Evolutionary conservation across 2,113 vertebrate genomes (phyloP).

Genomic region (Nicator chloris): DNA sequence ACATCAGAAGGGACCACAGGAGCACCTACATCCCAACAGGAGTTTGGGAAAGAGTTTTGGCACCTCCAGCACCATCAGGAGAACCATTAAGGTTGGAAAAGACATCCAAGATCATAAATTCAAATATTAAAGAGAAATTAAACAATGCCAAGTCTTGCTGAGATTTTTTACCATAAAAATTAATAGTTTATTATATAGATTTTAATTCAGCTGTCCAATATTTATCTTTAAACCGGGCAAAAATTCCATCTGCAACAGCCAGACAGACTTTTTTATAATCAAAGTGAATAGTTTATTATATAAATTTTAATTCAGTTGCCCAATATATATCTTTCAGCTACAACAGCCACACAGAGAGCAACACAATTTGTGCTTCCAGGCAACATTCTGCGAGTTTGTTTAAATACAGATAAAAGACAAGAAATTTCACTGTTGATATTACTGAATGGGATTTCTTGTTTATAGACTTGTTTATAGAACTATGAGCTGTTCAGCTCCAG

Average conservation of each 20-base stretch:
- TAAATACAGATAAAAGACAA: background rate
- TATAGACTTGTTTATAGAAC: background rate
- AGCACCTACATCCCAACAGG: background rate
- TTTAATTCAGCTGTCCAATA: background rate
- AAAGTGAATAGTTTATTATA: background rate
- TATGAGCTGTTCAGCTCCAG: background rate
- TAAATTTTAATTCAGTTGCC: background rate
- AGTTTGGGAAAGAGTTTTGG: background rate
- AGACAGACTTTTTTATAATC: background rate
- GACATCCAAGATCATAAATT: background rate
- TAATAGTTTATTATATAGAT: rapidly evolving
- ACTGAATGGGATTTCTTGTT: background rate
- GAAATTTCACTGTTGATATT: background rate
- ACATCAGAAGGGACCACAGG: background rate
- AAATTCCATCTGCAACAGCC: background rate
- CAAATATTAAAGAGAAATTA: background rate
- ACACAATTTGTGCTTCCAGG: background rate
- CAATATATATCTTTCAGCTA: background rate
- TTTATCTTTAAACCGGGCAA: background rate
- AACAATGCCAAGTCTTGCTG: background rate
- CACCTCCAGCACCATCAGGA: background rate
- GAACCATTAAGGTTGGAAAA: background rate
- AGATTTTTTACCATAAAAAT: background rate
- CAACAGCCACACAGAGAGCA: background rate
- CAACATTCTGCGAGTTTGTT: background rate